Conservation (phyloP, 2,888 invertebrate species). For the Harpagoxenus sublaevis region DNA sequence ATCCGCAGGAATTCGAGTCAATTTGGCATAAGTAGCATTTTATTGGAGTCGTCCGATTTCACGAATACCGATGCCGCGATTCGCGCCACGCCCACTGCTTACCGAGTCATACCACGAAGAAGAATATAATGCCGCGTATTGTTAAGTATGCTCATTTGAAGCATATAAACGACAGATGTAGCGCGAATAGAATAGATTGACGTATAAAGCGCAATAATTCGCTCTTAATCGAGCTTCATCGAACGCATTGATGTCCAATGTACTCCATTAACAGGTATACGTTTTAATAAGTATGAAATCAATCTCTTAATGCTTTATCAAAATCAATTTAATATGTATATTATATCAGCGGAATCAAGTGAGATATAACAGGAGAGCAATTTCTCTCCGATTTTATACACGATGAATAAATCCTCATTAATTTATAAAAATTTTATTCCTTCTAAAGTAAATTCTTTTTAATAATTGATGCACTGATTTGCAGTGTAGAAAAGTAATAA, state of each 20-base stretch:
- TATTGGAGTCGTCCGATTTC: neutral
- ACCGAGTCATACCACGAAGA: neutral
- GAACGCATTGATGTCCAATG: neutral
- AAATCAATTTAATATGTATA: slow-evolving; percentile 3
- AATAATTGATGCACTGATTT: neutral
- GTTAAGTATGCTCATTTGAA: neutral
- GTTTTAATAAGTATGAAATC: slow-evolving; percentile 1
- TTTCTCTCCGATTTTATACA: neutral
- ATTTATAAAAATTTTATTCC: neutral
- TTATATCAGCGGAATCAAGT: neutral
- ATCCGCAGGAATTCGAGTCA: neutral
- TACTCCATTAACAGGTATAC: neutral
- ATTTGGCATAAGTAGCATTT: neutral
- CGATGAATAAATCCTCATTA: neutral
- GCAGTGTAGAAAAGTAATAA: neutral
- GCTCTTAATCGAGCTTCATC: neutral
- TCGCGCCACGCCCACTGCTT: slow-evolving; percentile 4
- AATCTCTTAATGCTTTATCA: neutral
- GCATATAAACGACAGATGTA: neutral
- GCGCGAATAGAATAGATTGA: neutral
- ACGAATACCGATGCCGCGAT: neutral
- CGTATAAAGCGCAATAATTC: neutral
- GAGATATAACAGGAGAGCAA: neutral
- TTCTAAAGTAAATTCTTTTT: neutral
- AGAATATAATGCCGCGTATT: slow-evolving; percentile 23